phyloP scores from a whole-genome alignment of 2,797 vertebrate species.

The Acridotheres tristis region DNA sequence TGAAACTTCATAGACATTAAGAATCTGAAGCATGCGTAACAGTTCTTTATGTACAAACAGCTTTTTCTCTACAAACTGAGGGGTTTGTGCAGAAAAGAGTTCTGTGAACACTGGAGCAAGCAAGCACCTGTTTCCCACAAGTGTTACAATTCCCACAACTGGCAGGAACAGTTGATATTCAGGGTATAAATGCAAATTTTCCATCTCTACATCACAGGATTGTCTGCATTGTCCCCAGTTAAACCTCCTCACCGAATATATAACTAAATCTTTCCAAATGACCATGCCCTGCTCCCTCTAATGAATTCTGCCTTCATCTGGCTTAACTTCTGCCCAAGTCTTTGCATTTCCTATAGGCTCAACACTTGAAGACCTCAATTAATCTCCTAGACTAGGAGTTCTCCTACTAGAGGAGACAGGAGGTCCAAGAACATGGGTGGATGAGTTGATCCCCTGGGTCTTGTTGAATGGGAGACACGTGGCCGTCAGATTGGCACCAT shows the following conservation, averaged over 20 bases:
- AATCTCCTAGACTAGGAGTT: background rate
- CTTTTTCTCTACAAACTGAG: background rate
- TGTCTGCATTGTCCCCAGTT: background rate
- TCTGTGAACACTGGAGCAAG: background rate
- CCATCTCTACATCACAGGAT: background rate
- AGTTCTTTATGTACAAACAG: constrained; percentile 18
- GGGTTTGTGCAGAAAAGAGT: background rate
- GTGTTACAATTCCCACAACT: background rate
- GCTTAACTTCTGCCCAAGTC: background rate
- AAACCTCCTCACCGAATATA: background rate
- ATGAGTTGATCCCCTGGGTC: background rate
- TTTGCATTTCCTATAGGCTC: background rate
- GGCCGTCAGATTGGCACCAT: fast-evolving
- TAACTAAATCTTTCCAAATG: background rate
- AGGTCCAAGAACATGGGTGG: background rate
- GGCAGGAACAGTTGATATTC: background rate
- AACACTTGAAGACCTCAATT: background rate
- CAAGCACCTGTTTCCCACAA: constrained; percentile 44
- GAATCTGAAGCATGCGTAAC: background rate
- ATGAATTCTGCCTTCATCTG: background rate
- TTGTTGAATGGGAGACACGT: fast-evolving
- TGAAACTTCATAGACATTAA: constrained; percentile 35
- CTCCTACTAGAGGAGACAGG: background rate
- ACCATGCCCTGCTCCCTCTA: background rate
- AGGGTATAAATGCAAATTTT: background rate